Conservation (phyloP, 1,140 invertebrate species). For the Sycophila sp. region DNA sequence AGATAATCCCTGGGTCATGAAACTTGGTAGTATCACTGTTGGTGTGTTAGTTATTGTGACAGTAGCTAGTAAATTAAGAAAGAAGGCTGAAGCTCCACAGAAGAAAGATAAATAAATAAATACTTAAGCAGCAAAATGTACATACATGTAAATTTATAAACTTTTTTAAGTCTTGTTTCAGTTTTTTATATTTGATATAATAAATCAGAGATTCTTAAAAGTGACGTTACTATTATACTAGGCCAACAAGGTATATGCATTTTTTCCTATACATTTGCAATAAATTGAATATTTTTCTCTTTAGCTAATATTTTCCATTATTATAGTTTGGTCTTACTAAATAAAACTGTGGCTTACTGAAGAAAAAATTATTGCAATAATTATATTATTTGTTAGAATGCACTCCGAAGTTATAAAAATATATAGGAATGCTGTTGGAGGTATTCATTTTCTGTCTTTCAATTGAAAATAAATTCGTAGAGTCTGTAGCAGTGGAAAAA, state of each 20-base stretch:
- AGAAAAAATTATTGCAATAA: too few relatives aligned
- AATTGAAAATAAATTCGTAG: not conserved
- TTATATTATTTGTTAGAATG: not conserved
- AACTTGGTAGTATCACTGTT: slow-evolving; percentile 71
- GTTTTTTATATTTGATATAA: slow-evolving; percentile 44
- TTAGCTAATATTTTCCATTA: slow-evolving; percentile 1
- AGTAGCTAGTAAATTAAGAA: slow-evolving; percentile 65
- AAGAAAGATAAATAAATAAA: slow-evolving; percentile 69
- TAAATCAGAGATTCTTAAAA: slow-evolving; percentile 33
- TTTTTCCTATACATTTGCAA: slow-evolving; percentile 21
- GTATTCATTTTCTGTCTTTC: slow-evolving; percentile 13
- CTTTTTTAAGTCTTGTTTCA: slow-evolving; percentile 21
- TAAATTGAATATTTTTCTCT: slow-evolving; percentile 18
- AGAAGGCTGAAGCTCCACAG: slow-evolving; percentile 62
- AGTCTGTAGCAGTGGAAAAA: slow-evolving; percentile 5
- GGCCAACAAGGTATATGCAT: slow-evolving; percentile 16
- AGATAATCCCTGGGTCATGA: slow-evolving; percentile 76
- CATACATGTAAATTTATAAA: slow-evolving; percentile 48
- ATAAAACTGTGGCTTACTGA: not conserved
- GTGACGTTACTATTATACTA: slow-evolving; percentile 12
- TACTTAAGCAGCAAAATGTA: slow-evolving; percentile 35
- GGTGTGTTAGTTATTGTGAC: slow-evolving; percentile 70
- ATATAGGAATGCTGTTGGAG: slow-evolving; percentile 25
- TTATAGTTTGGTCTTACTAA: not conserved
- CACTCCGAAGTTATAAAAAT: slow-evolving; percentile 17